phyloP scores from a whole-genome alignment of 2,888 invertebrate species.

The Dolichopus griseipennis region DNA sequence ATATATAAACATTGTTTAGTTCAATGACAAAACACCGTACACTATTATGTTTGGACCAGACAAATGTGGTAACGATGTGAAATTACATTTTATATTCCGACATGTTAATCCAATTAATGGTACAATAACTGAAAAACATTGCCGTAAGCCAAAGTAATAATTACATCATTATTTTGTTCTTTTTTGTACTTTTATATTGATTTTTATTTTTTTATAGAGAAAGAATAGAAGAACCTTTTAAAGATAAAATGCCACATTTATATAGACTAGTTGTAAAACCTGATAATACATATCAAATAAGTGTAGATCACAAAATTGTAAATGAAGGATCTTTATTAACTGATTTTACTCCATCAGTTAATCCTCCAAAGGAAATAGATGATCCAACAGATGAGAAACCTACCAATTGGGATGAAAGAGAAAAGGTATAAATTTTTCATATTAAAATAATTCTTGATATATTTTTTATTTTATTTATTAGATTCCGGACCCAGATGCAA shows the following conservation, averaged over 20 bases:
- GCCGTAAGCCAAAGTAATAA: conserved; percentile 74
- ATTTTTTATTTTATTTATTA: conserved; percentile 29
- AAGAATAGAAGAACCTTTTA: conserved; percentile 75
- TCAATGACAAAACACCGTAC: conserved; percentile 94
- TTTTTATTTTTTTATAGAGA: conserved; percentile 43
- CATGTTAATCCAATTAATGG: conserved; percentile 92
- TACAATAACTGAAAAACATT: conserved; percentile 86
- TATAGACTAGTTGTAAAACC: conserved; percentile 70
- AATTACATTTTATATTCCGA: conserved; percentile 87
- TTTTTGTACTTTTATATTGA: conserved; percentile 20
- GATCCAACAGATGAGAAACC: conserved; percentile 83
- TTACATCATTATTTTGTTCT: conserved; percentile 11
- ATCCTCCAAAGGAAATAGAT: conserved; percentile 89
- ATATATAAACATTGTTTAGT: conserved; percentile 43
- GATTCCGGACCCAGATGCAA: conserved; percentile 80
- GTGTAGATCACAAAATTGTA: conserved; percentile 72
- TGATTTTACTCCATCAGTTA: conserved; percentile 88
- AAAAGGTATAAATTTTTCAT: conserved; percentile 45
- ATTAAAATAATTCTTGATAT: neutral
- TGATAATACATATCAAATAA: conserved; percentile 71
- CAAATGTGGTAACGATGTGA: conserved; percentile 94
- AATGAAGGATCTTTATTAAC: conserved; percentile 80
- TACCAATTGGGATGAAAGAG: conserved; percentile 92
- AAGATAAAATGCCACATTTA: conserved; percentile 87
- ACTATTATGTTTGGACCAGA: conserved; percentile 99